Evolutionary conservation across 64 coral and sea anemone species (phyloP), one percentile per base, ranked within the genome.

Genomic region (Platygyra sinensis): DNA sequence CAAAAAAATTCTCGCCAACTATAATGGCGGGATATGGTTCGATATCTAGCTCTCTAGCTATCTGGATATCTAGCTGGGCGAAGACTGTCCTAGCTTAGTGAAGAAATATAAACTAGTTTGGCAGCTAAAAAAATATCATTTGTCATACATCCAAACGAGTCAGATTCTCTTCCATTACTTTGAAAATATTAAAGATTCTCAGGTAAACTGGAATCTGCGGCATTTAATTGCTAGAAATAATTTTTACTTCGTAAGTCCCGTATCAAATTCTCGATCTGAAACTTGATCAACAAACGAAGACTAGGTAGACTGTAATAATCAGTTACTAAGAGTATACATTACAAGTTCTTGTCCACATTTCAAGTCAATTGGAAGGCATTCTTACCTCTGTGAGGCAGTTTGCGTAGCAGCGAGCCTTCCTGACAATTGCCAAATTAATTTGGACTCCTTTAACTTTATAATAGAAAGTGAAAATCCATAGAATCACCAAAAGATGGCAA

Each of bases 321-420:
- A 27, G 10, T 24, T 25, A 69, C 65, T 69, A 10, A 69, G 65
- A 16, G 15, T 12, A 16, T 9, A 57, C 42, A 46, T 57, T 69
- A 22, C 65, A 27, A 22, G 8, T 69, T 69, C 22, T 69, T 28
- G 30, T 36, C 1, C 33, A 36, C 8, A 36, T 36, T 36, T 1
- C 33, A 76, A 76, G 81, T 71, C 28, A 71, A 25, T 85, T 71
- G 19, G 24, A 39, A 38, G 20, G 4, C 8, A 36, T 4, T 32
- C 89, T 91, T 25, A 91, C 89, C 71, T 49, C 7, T 2, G 52
- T 85, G 2, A 91, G 27, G 50, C 89, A 91, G 80, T 91, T 91
- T 24, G 89, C 89, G 71, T 91, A 91, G 29, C 89, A 91, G 55
- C 89, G 67, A 25, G 89, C 89, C 30, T 84, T 85, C 8, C 4